Evolutionary conservation across 23 tunicate genomes (phyloP), one percentile per base, ranked within the genome.

Genomic region (Botrylloides violaceus): DNA sequence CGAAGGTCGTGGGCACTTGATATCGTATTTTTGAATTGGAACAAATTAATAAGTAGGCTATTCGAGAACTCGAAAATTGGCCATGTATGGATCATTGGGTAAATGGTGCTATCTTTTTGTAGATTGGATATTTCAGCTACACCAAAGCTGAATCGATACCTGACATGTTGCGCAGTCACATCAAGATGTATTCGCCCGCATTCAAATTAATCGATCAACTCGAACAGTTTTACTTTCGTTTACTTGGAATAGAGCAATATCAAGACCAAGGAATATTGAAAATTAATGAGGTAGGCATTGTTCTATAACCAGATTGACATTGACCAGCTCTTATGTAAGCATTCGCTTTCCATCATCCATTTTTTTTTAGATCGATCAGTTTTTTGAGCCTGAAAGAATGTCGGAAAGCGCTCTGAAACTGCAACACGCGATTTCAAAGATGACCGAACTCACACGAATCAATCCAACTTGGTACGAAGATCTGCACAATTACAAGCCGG

Each of bases 41-140:
- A n/a, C n/a, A n/a, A n/a, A n/a, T n/a, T n/a, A n/a, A n/a, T n/a
- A n/a, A n/a, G n/a, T n/a, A n/a, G n/a, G n/a, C n/a, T n/a, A n/a
- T n/a, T n/a, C n/a, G n/a, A n/a, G n/a, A n/a, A n/a, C n/a, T 15
- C 53, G 53, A 43, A 15, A 43, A 9, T 15, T 7, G 15, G 53
- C 15, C 53, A 43, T 15, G 53, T n/a, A 43, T 43, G 15, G 12
- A 43, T 43, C 53, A 15, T 43, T 9, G 12, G 53, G 15, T 43
- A 7, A 9, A 43, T 43, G 12, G 53, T 43, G 9, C 9, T 27
- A 12, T 1, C 7, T 32, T 65, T 65, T 29, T 32, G 19, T 32
- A 68, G 74, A 43, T 85, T 43, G 71, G 36, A 0, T 80, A 87
- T 71, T 87, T 87, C 70, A 81, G 74, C 30, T 85, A 85, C 70